Conservation (phyloP, 1,140 invertebrate genomes). For the Cyrtorhinus lividipennis region DNA sequence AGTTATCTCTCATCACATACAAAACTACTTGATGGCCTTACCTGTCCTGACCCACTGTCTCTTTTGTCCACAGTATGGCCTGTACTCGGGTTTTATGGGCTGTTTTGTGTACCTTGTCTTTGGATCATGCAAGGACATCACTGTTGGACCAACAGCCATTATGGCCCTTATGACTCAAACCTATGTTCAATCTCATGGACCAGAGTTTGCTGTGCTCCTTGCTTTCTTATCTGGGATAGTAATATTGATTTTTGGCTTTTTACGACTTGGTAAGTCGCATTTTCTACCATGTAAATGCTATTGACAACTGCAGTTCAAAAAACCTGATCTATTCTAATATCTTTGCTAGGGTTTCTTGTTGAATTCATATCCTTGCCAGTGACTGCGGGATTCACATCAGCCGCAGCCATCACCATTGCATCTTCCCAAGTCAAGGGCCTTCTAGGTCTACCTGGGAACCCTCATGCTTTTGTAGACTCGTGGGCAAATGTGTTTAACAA, state of each 20-base stretch:
- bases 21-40: background rate
- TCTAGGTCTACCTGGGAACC: slow-evolving; percentile 46
- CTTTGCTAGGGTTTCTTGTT: slow-evolving; percentile 56
- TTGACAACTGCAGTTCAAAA: slow-evolving; percentile 4
- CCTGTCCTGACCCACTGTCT: too few relatives aligned
- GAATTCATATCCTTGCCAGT: slow-evolving; percentile 75
- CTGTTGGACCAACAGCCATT: slow-evolving; percentile 64
- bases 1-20: background rate
- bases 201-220: slow-evolving; percentile 54
- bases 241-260: slow-evolving; percentile 49
- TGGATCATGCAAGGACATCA: slow-evolving; percentile 70
- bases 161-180: slow-evolving; percentile 49
- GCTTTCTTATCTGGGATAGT: slow-evolving; percentile 54
- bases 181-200: slow-evolving; percentile 27
- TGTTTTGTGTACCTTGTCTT: slow-evolving; percentile 67
- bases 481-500: slow-evolving; percentile 39
- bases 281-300: background rate
- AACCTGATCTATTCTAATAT: background rate
- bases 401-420: slow-evolving; percentile 69
- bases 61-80: slow-evolving; percentile 46
- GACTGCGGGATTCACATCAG: slow-evolving; percentile 73
- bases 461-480: slow-evolving; percentile 44
- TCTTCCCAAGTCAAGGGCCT: slow-evolving; percentile 64
- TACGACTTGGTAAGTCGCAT: slow-evolving; percentile 48
- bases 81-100: slow-evolving; percentile 71